Conservation (phyloP, 2,888 invertebrate species). For the Marasmarcha lunaedactyla region DNA sequence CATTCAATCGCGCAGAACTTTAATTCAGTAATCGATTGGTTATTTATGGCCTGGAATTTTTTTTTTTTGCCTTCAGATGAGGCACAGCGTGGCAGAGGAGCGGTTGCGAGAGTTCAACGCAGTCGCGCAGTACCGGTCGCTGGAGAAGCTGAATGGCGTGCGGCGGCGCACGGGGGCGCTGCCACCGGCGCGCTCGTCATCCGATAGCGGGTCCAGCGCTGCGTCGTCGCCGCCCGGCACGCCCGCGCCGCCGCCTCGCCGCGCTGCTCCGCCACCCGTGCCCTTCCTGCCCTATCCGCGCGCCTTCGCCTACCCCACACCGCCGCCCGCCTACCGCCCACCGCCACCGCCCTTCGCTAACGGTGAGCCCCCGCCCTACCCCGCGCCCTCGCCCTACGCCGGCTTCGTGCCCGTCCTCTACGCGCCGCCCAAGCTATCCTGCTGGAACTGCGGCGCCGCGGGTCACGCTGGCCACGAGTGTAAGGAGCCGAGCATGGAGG, state of each 20-base stretch:
- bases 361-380: slow-evolving; percentile 56
- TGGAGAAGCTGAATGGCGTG: slow-evolving; percentile 70
- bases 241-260: slow-evolving; percentile 36
- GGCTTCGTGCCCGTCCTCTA: slow-evolving; percentile 64
- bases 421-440: slow-evolving; percentile 77
- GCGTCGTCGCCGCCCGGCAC: slow-evolving; percentile 53
- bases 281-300: slow-evolving; percentile 47
- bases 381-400: slow-evolving; percentile 51
- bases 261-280: slow-evolving; percentile 30
- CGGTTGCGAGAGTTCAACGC: slow-evolving; percentile 71
- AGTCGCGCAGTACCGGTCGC: slow-evolving; percentile 65
- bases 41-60: too few species aligned
- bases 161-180: slow-evolving; percentile 41
- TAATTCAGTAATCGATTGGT: too few species aligned
- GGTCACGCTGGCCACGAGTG: slow-evolving; percentile 89
- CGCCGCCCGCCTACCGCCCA: slow-evolving; percentile 50
- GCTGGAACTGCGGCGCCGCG: slow-evolving; percentile 92
- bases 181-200: slow-evolving; percentile 38
- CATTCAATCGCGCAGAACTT: too few species aligned
- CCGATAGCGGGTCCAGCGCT: slow-evolving; percentile 55
- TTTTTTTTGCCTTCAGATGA: too few species aligned
- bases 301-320: slow-evolving; percentile 48
- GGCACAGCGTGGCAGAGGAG: slow-evolving; percentile 73
- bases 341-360: slow-evolving; percentile 57
- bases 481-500: slow-evolving; percentile 92